Evolutionary conservation across 2,113 vertebrate genomes (phyloP), one percentile per base, ranked within the genome.

Genomic region (Labeo catla): DNA sequence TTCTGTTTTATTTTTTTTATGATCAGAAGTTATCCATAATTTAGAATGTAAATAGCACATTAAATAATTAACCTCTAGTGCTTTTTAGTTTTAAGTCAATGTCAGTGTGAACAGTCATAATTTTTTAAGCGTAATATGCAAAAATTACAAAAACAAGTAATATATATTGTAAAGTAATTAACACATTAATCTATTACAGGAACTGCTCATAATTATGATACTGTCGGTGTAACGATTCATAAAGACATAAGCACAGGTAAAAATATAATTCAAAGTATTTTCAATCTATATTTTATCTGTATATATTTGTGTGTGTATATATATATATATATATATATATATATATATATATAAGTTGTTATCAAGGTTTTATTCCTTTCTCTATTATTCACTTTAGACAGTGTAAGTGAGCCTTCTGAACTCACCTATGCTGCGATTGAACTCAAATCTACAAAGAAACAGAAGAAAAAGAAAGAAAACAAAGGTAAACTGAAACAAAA

Each of bases 361-460:
- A 68, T 5, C 11, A 72, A 72, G 39, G 39, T 73, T 3, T 47
- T 73, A 45, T 45, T n/a, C 13, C 12, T n/a, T 47, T 73, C 15
- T 43, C 19, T 73, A 8, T 11, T 47, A 6, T 73, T 73, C 19
- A 73, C 5, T 47, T 16, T 73, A 73, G 70, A 70, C 34, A 1
- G 13, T 39, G 66, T 0, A 39, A 39, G 15, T 16, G 13, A 1
- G 1, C 61, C 61, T 2, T 7, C 66, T 39, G 66, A 70, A 6
- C 12, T 70, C 66, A 70, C 66, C 15, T 70, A 70, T 70, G 66
- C 66, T 70, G 66, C 39, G 66, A 39, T 70, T 36, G 66, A 70
- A 16, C 13, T 70, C 3, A 70, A 73, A 73, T n/a, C 70, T 47
- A 47, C 39, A 47, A 47, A 73, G 21, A 47, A 73, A 47, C 28